Conservation (phyloP, 2,113 vertebrate genomes). For the Sturnira hondurensis region DNA sequence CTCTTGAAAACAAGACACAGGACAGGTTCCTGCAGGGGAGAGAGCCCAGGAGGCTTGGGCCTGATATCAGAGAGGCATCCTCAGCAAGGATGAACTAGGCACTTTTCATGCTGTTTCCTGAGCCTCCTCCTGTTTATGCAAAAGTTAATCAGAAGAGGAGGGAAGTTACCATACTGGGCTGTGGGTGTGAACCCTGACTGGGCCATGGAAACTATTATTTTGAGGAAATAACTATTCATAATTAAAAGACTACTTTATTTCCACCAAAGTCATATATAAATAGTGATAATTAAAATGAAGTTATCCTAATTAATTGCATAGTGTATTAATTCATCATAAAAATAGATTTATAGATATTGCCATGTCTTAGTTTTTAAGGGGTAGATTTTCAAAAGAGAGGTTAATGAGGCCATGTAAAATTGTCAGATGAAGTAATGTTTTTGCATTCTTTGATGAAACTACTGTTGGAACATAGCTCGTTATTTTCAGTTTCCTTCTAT, state of each 20-base stretch:
- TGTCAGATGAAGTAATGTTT: background rate
- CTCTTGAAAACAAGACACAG: background rate
- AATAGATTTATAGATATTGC: conserved; percentile 17
- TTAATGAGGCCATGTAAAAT: conserved; percentile 33
- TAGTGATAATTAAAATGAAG: background rate
- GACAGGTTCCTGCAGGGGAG: background rate
- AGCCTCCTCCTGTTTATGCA: background rate
- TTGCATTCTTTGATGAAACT: background rate
- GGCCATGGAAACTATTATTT: conserved; percentile 25
- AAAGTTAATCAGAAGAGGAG: background rate
- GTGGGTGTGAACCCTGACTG: background rate
- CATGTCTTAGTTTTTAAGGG: conserved; percentile 40
- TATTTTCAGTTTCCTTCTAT: conserved; percentile 5
- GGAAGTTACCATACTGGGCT: background rate
- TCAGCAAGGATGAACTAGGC: background rate
- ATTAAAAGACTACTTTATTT: conserved; percentile 35
- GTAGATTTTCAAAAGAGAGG: conserved; percentile 22
- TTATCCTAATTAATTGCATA: conserved; percentile 35
- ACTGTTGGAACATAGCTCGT: background rate
- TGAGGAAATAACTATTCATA: conserved; percentile 46
- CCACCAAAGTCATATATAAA: background rate
- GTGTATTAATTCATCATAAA: background rate
- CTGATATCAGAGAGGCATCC: background rate
- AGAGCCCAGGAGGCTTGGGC: background rate
- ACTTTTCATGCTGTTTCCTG: background rate